These are phyloP conservation scores for Tipula unca DNA, from an alignment of 2,888 invertebrate genomes.

Conservation along the genomic window DNA sequence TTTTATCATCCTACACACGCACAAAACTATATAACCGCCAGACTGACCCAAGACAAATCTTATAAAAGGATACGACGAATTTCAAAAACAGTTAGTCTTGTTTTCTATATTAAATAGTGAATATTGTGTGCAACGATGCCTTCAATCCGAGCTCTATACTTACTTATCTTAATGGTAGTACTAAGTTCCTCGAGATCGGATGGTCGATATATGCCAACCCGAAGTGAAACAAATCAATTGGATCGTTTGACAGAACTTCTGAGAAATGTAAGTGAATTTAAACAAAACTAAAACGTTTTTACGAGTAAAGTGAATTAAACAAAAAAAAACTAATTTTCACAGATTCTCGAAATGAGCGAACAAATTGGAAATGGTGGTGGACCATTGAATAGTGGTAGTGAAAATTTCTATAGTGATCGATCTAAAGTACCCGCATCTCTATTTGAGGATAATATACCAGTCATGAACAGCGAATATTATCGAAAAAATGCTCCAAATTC, in stretches of 20 bases:
- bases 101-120: not conserved
- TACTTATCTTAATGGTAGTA: not conserved
- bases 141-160: not conserved
- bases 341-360: constrained; percentile 9
- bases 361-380: not conserved
- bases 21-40: not conserved
- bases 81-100: not conserved
- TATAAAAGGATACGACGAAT: not conserved
- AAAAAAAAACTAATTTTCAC: not conserved
- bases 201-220: not conserved
- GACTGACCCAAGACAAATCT: not conserved
- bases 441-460: not conserved
- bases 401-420: not conserved
- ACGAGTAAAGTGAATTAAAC: not conserved
- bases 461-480: not conserved
- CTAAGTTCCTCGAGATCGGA: not conserved
- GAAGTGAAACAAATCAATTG: constrained; percentile 9
- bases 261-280: not conserved
- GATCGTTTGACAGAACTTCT: constrained; percentile 1
- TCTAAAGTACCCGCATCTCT: not conserved
- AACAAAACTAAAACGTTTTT: not conserved
- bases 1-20: not conserved
- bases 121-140: not conserved
- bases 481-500: not conserved
- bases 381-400: not conserved